Percentiles rank a stretch among this genome's conserved stretches.
Evolutionary conservation across 92 coral and sea anemone species (phyloP).

Genomic region (Parazoanthus swiftii): DNA sequence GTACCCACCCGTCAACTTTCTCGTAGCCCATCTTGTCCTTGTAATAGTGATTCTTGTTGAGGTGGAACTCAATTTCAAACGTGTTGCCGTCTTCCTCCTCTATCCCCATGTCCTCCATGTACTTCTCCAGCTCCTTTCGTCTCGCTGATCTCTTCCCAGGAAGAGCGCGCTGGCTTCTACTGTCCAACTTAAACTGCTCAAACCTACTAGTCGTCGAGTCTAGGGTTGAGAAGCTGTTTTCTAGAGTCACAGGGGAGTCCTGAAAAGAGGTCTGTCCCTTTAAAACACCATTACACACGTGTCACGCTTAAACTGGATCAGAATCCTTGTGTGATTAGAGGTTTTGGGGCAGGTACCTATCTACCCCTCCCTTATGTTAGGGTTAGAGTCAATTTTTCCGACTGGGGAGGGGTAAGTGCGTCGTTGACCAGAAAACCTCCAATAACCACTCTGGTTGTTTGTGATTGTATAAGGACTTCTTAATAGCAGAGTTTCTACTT

Average conservation of each 20-base stretch:
- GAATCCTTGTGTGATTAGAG: background rate
- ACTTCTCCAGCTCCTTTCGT: conserved; percentile 37
- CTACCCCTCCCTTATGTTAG: no score
- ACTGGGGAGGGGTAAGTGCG: no score
- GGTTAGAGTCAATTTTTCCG: no score
- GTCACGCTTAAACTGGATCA: background rate
- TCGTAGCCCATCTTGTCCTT: conserved; percentile 80
- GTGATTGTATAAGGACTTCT: no score
- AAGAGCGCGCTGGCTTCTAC: conserved; percentile 8
- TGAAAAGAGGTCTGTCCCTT: conserved; percentile 10
- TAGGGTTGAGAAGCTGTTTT: conserved; percentile 65
- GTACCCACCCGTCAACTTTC: conserved; percentile 63
- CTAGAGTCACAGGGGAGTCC: conserved; percentile 43
- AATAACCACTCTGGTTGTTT: no score
- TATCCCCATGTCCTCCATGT: conserved; percentile 25
- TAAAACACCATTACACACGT: background rate
- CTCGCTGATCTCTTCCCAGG: conserved; percentile 26
- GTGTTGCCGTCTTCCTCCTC: conserved; percentile 77
- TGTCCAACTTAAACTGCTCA: conserved; percentile 49
- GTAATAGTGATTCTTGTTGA: conserved; percentile 84
- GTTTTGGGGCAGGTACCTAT: no score
- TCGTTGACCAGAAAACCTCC: no score
- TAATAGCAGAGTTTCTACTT: no score
- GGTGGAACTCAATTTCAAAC: conserved; percentile 90
- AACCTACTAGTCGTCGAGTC: conserved; percentile 56